phyloP scores from a whole-genome alignment of 2,888 invertebrate genomes.

The Catocala fraxini region DNA sequence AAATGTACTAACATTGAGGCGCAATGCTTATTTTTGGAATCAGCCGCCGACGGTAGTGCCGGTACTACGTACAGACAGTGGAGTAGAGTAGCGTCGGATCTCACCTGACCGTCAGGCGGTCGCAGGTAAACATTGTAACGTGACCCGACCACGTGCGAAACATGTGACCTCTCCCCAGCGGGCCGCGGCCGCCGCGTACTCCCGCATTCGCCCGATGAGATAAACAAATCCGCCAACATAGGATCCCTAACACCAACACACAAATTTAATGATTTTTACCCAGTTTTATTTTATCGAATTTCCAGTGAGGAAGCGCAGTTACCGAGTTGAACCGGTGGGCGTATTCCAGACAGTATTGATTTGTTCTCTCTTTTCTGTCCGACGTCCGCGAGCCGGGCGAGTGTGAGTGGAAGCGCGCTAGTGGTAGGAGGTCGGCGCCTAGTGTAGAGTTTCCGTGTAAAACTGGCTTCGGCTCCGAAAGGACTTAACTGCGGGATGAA shows the following conservation, averaged over 20 bases:
- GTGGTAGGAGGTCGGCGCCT: constrained; percentile 74
- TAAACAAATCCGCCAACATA: constrained; percentile 38
- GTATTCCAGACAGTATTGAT: constrained; percentile 87
- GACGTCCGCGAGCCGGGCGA: constrained; percentile 52
- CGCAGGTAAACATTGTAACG: constrained; percentile 87
- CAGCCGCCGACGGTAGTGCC: constrained; percentile 40
- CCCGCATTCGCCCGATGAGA: constrained; percentile 28
- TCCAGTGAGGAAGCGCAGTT: constrained; percentile 85
- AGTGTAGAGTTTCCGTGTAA: constrained; percentile 84
- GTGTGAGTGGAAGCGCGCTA: constrained; percentile 70
- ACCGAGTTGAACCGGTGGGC: constrained; percentile 83
- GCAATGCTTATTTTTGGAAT: constrained; percentile 52
- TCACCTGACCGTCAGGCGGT: constrained; percentile 82
- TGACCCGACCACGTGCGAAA: constrained; percentile 80
- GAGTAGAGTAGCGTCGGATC: constrained; percentile 59
- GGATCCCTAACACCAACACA: constrained; percentile 65
- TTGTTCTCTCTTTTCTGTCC: constrained; percentile 76
- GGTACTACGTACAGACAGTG: constrained; percentile 53
- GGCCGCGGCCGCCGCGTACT: constrained; percentile 16
- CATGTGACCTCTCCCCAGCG: constrained; percentile 66
- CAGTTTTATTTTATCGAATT: constrained; percentile 86
- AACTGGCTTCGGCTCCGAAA: constrained; percentile 65
- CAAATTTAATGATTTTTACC: constrained; percentile 82
- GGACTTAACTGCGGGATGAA: constrained; percentile 83
- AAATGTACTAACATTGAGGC: constrained; percentile 45